Percentiles rank a stretch among this genome's conserved stretches.
Conservation (phyloP, 2,797 vertebrate genomes). For the Otus scops region DNA sequence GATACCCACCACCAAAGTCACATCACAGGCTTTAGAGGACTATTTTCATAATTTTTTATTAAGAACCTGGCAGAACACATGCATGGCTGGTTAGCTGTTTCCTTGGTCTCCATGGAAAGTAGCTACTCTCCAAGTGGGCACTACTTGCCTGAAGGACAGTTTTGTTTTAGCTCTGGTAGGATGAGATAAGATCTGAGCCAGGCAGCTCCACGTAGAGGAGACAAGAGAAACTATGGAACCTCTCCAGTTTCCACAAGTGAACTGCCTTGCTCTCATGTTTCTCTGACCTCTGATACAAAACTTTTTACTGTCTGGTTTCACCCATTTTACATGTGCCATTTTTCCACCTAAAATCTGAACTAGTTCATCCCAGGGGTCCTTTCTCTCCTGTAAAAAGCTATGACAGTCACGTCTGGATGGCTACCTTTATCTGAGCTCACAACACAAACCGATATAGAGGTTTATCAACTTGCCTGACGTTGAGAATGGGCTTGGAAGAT, state of each 20-base stretch:
- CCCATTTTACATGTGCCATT: neutral
- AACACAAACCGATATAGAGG: neutral
- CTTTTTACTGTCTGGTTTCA: neutral
- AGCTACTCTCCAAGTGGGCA: neutral
- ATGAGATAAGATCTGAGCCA: neutral
- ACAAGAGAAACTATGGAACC: neutral
- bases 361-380: neutral
- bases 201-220: fast-evolving
- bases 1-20: neutral
- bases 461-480: neutral
- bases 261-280: neutral
- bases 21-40: neutral
- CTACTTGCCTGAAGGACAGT: neutral
- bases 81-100: neutral
- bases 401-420: neutral
- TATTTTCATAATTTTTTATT: neutral
- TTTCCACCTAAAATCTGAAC: neutral
- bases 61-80: neutral
- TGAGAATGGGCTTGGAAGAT: neutral
- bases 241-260: neutral
- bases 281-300: neutral
- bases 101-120: neutral
- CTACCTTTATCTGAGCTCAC: neutral
- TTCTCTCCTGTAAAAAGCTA: neutral
- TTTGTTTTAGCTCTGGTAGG: neutral